Percentiles rank a stretch among this genome's conserved stretches.
Evolutionary conservation across 2,888 invertebrate species (phyloP).

Genomic region (Matsumyia berberina): DNA sequence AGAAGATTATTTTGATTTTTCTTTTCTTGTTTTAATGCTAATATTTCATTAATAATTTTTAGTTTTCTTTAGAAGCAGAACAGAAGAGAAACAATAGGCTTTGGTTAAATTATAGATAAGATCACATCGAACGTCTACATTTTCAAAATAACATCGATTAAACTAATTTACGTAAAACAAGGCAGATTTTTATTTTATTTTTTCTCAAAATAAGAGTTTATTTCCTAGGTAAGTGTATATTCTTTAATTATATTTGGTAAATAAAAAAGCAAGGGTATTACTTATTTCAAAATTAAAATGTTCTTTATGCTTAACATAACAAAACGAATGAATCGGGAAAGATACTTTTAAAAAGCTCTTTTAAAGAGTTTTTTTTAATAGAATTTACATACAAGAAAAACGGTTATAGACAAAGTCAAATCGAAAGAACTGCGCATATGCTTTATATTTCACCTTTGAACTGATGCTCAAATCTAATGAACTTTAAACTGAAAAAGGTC

Average conservation of each 20-base stretch:
- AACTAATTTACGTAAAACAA: slow-evolving; percentile 68
- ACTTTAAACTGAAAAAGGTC: no score
- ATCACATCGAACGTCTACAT: slow-evolving; percentile 70
- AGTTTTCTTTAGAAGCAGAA: slow-evolving; percentile 56
- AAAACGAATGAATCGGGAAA: no score
- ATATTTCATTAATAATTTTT: slow-evolving; percentile 53
- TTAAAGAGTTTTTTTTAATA: no score
- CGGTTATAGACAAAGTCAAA: no score
- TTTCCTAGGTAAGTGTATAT: slow-evolving; percentile 44
- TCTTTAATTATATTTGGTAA: slow-evolving; percentile 1
- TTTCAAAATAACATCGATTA: slow-evolving; percentile 68
- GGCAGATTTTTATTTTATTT: slow-evolving; percentile 44
- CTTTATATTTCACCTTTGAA: no score
- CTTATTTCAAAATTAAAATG: no score
- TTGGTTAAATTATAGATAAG: slow-evolving; percentile 55
- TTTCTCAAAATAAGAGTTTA: slow-evolving; percentile 3
- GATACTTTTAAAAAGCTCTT: no score
- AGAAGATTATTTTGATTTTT: slow-evolving; percentile 21
- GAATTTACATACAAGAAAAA: no score
- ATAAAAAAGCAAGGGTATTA: no score
- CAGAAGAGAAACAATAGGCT: slow-evolving; percentile 53
- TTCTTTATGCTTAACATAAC: no score
- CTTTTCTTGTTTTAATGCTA: slow-evolving; percentile 61
- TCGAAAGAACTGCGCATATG: no score
- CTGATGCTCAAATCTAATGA: no score